Evolutionary conservation across 2,797 vertebrate genomes (phyloP), one percentile per base, ranked within the genome.

Genomic region (Bradypus variegatus): DNA sequence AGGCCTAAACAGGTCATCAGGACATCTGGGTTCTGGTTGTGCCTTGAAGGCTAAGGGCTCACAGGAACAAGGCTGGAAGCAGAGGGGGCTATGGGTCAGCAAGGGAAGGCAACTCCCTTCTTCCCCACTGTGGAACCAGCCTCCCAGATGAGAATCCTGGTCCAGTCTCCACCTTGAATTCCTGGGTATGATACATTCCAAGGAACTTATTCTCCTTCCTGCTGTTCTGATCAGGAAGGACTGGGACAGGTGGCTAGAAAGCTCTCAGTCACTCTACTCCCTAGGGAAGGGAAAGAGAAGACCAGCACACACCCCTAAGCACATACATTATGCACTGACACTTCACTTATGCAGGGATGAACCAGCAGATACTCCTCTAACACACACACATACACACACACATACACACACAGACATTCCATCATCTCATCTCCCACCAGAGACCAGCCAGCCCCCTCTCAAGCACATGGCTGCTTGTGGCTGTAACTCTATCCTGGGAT

Each of bases 401-500:
- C 41, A 45, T n/a, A 14, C 21, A 48, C 15, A 77, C 41, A 50
- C 9, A 45, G 41, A 45, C 8, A 45, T 13, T 31, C 36, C 45
- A 16, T 12, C 33, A 36, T 15, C 89, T 83, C 62, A n/a, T 53
- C 48, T 83, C 91, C 62, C 60, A 64, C 2, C 2, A 7, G 67
- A 33, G 86, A 76, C 50, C 72, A 55, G 70, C 8, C 65, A 53
- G 64, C 76, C 78, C 76, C 78, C 58, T 84, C 91, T 27, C 38
- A 25, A 75, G 62, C 87, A 38, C 41, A 29, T 0, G 9, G 77
- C 62, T 85, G 65, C 91, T 8, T 27, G n/a, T n/a, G 41, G 88
- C 73, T 85, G 86, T 62, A 81, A 93, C 78, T 93, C 93, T 83
- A 89, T 36, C 90, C 93, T 64, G 93, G 93, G 89, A 92, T 91